Percentiles rank a stretch among this genome's conserved stretches.
These are phyloP conservation scores for Mastomys coucha DNA, from an alignment of 2,113 vertebrate species.

Conservation along the genomic window DNA sequence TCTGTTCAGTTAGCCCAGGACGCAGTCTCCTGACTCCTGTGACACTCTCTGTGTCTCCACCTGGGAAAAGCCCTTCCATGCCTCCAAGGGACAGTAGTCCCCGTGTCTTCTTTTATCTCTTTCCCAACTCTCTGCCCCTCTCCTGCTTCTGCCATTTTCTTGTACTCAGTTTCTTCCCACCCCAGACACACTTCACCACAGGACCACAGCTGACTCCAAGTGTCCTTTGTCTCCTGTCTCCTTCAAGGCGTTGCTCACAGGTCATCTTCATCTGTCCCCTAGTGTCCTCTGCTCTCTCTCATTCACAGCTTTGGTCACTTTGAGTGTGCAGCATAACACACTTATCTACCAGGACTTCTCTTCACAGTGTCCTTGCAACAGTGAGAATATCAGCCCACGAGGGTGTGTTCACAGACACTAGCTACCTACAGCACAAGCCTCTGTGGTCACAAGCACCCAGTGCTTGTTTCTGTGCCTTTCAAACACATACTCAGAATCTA, in stretches of 20 bases:
- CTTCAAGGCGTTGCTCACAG: background rate
- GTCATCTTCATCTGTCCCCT: background rate
- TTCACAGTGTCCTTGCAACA: fast-evolving
- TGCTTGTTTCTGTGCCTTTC: background rate
- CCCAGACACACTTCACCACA: too few relatives aligned
- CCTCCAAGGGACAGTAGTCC: fast-evolving
- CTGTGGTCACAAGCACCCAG: background rate
- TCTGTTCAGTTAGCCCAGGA: background rate
- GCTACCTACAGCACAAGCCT: too few relatives aligned
- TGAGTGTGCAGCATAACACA: background rate
- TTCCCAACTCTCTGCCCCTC: background rate
- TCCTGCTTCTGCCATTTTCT: fast-evolving
- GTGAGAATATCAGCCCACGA: fast-evolving
- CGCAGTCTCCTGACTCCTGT: background rate
- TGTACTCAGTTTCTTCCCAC: too few relatives aligned
- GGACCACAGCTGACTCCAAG: fast-evolving
- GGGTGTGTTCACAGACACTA: background rate
- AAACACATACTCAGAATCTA: background rate
- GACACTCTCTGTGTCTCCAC: background rate
- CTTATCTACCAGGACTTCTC: background rate
- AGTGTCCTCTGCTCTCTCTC: background rate
- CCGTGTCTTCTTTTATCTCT: fast-evolving
- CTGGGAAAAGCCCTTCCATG: background rate
- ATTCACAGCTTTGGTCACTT: background rate
- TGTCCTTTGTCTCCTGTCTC: fast-evolving